Evolutionary conservation across 2,888 invertebrate species (phyloP).

Genomic region (Noctua janthina): DNA sequence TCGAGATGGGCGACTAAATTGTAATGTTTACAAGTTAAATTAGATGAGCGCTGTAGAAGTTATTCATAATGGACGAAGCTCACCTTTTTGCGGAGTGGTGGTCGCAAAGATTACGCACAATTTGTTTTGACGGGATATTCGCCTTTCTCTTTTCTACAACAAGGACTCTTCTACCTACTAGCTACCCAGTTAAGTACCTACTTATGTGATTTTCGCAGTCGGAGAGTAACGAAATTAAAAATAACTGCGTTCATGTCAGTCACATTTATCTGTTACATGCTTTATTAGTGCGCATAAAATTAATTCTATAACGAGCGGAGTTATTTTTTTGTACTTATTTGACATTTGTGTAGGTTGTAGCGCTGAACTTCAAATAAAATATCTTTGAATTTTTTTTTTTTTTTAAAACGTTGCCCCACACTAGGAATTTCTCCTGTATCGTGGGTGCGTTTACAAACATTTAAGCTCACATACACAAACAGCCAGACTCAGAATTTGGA

Average conservation of each 20-base stretch:
- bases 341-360: background rate
- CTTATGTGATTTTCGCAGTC: conserved; percentile 74
- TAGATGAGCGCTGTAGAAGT: conserved; percentile 84
- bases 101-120: conserved; percentile 81
- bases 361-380: background rate
- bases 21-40: conserved; percentile 89
- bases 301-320: background rate
- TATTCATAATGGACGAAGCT: conserved; percentile 83
- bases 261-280: conserved; percentile 26
- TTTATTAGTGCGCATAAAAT: conserved; percentile 11
- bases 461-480: no score
- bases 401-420: no score
- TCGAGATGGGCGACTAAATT: conserved; percentile 86
- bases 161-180: conserved; percentile 35
- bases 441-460: no score
- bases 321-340: no score
- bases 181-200: conserved; percentile 63
- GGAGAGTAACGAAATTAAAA: conserved; percentile 69
- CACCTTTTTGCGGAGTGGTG: conserved; percentile 81
- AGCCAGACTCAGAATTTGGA: no score
- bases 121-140: conserved; percentile 73
- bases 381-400: no score
- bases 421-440: no score
- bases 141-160: conserved; percentile 46
- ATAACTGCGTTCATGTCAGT: conserved; percentile 66